Base-by-base conservation (phyloP, 2,888 invertebrate species). In the Tyria jacobaeae region DNA sequence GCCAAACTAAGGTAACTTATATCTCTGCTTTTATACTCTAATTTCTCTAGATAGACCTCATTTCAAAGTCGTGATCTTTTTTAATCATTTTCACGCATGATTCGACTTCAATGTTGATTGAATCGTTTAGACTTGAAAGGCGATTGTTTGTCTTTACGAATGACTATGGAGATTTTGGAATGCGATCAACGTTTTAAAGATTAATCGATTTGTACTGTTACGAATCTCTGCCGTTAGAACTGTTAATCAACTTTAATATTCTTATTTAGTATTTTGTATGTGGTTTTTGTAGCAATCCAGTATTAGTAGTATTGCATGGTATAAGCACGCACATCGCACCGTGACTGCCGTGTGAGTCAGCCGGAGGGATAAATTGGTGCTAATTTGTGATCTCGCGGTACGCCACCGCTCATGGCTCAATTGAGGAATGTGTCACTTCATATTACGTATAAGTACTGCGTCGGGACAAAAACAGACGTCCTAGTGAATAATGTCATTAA, bases 381-480 rank as follows among this genome's bases (percentile, higher is more conserved):
- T 93, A 93, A 94, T 93, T 93, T 82, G 90, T 89, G 90, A 89
- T 88, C 89, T 85, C 86, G 83, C 82, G 79, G 82, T 81, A 79
- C 86, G 86, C 85, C 83, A 39, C 44, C 78, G 83, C 87, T 88
- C 92, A 91, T 92, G 92, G 83, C 86, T 88, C 92, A 92, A 94
- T 93, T 94, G 92, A 92, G 88, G 91, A 90, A 92, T 93, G 92
- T 92, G 91, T 90, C 93, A 90, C 89, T 89, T 85, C 74, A 86
- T 84, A 87, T 87, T 83, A 85, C 73, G 77, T 77, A 67, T 62
- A 70, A 60, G 73, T 73, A 70, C 70, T 71, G 68, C 67, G 64
- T 65, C 64, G 54, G 60, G 64, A 63, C 62, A 62, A 55, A 39
- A 67, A 51, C 63, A 62, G 37, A 66, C 53, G 57, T 66, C 35